phyloP scores from a whole-genome alignment of 2,888 invertebrate species.

The Carabus problematicus region DNA sequence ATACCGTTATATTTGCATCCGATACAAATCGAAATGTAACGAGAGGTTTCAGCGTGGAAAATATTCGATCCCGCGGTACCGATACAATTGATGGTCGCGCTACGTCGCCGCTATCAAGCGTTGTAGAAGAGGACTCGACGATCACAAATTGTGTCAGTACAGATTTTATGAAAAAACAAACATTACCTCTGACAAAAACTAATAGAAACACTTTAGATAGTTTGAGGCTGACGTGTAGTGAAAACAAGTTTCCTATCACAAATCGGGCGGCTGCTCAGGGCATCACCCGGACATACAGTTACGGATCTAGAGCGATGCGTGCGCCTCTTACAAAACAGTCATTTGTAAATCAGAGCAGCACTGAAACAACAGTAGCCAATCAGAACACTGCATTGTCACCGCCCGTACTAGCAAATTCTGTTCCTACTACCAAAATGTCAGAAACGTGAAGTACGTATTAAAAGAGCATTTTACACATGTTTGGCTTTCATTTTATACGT shows the following conservation, averaged over 20 bases:
- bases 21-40: slow-evolving; percentile 45
- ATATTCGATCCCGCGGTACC: not conserved
- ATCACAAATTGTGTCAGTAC: not conserved
- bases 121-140: slow-evolving; percentile 55
- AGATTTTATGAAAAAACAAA: slow-evolving; percentile 6
- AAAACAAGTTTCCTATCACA: slow-evolving; percentile 67
- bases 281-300: slow-evolving; percentile 24
- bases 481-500: slow-evolving; percentile 5
- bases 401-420: slow-evolving; percentile 28
- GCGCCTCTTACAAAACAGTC: slow-evolving; percentile 33
- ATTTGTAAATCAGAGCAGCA: slow-evolving; percentile 18
- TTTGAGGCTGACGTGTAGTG: slow-evolving; percentile 64
- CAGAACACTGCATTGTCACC: slow-evolving; percentile 15
- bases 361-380: not conserved
- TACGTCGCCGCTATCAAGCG: slow-evolving; percentile 57
- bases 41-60: slow-evolving; percentile 45
- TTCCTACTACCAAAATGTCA: slow-evolving; percentile 34
- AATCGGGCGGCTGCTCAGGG: slow-evolving; percentile 50
- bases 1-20: slow-evolving; percentile 34
- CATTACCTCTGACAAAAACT: slow-evolving; percentile 34
- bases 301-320: slow-evolving; percentile 31
- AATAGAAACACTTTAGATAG: slow-evolving; percentile 56
- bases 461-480: not conserved
- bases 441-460: slow-evolving; percentile 20
- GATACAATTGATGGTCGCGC: slow-evolving; percentile 46